Percentiles rank a stretch among this genome's conserved stretches.
Evolutionary conservation across 2,797 vertebrate species (phyloP).

Genomic region (Tarsius wallacei): DNA sequence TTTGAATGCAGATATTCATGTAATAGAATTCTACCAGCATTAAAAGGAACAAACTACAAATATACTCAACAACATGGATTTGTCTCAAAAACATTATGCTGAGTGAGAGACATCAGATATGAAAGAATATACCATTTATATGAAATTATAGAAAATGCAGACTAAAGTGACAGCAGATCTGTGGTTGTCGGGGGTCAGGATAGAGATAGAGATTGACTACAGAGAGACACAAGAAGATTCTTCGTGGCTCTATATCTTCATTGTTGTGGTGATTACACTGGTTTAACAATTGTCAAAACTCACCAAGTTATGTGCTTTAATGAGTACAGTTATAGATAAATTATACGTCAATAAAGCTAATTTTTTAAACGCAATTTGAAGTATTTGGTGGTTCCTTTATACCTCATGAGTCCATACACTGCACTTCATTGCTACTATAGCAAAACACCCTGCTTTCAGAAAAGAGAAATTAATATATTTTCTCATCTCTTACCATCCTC

Average conservation of each 20-base stretch:
- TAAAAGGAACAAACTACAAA: not conserved
- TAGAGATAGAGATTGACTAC: not conserved
- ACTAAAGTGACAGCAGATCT: not conserved
- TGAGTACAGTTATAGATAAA: not conserved
- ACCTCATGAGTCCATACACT: not conserved
- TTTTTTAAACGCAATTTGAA: constrained; percentile 28
- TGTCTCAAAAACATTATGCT: constrained; percentile 31
- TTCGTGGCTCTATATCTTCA: not conserved
- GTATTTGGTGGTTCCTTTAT: constrained; percentile 35
- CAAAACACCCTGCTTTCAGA: constrained; percentile 45
- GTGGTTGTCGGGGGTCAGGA: not conserved
- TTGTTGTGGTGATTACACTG: not conserved
- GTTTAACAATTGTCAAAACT: not conserved
- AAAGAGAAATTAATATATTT: constrained; percentile 34
- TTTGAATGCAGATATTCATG: not conserved
- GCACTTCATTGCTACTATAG: not conserved
- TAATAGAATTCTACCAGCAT: constrained; percentile 28
- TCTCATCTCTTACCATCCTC: not conserved
- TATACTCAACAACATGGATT: not conserved
- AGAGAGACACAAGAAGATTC: not conserved
- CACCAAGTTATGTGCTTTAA: not conserved
- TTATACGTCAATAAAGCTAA: not conserved
- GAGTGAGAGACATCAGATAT: not conserved
- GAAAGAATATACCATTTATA: not conserved
- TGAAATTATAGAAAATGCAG: constrained; percentile 42